A percentile compares a stretch with the other conserved stretches of the same genome.
Evolutionary conservation across 1,140 invertebrate genomes (phyloP).

Genomic region (Cylas formicarius): DNA sequence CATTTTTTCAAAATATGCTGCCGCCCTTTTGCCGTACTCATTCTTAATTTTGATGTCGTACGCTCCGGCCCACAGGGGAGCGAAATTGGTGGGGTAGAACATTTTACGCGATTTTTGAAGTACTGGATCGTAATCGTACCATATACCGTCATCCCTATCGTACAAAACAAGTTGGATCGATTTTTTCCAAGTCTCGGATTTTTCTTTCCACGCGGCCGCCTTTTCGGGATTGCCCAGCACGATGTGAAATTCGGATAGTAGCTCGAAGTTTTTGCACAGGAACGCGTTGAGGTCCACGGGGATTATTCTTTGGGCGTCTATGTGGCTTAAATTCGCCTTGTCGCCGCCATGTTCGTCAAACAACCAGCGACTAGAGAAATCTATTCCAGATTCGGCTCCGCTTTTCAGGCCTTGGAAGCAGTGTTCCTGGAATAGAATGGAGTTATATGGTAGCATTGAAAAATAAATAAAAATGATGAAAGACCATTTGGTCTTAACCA

Average conservation of each 20-base stretch:
- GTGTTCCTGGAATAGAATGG: conserved; percentile 12
- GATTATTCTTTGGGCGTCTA: conserved; percentile 59
- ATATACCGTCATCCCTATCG: conserved; percentile 55
- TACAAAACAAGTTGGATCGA: conserved; percentile 45
- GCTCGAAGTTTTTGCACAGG: conserved; percentile 55
- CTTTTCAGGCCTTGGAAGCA: conserved; percentile 56
- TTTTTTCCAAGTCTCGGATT: conserved; percentile 42
- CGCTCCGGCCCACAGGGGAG: conserved; percentile 57
- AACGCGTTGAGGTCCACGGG: conserved; percentile 83
- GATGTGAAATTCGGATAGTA: conserved; percentile 49
- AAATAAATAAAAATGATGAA: too few species aligned
- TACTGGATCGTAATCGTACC: conserved; percentile 75
- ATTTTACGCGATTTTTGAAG: conserved; percentile 37
- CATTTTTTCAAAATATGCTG: conserved; percentile 48
- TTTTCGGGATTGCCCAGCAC: conserved; percentile 47
- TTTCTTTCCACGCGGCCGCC: conserved; percentile 29
- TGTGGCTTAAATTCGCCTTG: conserved; percentile 48
- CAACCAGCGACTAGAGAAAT: conserved; percentile 79
- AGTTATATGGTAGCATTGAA: not conserved
- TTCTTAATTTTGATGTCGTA: conserved; percentile 19
- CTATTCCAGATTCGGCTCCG: conserved; percentile 81
- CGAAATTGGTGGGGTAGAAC: conserved; percentile 64
- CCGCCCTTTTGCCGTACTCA: conserved; percentile 40
- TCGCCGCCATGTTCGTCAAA: conserved; percentile 46
- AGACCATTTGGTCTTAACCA: too few species aligned